Evolutionary conservation across 2,888 invertebrate species (phyloP).

Genomic region (Ctena decussata): DNA sequence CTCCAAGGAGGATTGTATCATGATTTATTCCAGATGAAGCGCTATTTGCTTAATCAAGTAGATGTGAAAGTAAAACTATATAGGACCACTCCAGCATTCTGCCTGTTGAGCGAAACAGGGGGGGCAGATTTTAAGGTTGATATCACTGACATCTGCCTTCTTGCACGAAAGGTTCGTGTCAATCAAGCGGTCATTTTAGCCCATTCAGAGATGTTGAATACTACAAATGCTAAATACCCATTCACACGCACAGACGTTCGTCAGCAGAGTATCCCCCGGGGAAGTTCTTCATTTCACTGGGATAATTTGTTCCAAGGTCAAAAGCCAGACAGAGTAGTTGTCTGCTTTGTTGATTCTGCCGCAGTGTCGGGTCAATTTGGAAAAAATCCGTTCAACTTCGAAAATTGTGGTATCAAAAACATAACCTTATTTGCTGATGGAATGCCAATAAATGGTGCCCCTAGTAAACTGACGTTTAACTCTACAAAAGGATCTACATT

Average conservation of each 20-base stretch:
- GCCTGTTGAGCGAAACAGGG: conserved; percentile 3
- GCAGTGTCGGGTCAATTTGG: conserved; percentile 6
- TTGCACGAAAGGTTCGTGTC: conserved; percentile 10
- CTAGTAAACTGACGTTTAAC: conserved; percentile 18
- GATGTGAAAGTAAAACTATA: conserved; percentile 31
- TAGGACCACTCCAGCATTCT: conserved; percentile 25
- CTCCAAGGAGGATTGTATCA: not conserved
- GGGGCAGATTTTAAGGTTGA: conserved; percentile 19
- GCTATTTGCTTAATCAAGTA: conserved; percentile 25
- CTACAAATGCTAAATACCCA: conserved; percentile 30
- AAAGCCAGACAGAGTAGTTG: conserved; percentile 43
- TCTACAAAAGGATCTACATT: conserved; percentile 8
- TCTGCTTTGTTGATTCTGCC: conserved; percentile 40
- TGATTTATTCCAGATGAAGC: conserved; percentile 23
- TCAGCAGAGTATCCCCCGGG: conserved; percentile 17
- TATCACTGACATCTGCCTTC: conserved; percentile 16
- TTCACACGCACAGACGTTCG: conserved; percentile 22
- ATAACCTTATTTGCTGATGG: conserved; percentile 4
- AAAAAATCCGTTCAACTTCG: conserved; percentile 1
- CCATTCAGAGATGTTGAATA: conserved; percentile 22
- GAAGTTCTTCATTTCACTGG: conserved; percentile 22
- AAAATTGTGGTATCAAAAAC: conserved; percentile 1
- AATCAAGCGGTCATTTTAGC: conserved; percentile 10
- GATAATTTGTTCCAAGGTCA: conserved; percentile 44
- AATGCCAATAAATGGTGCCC: not conserved